Percentiles rank a stretch among this genome's conserved stretches.
Evolutionary conservation across 2,113 vertebrate species (phyloP).

Genomic region (Cephalopholis sonnerati): DNA sequence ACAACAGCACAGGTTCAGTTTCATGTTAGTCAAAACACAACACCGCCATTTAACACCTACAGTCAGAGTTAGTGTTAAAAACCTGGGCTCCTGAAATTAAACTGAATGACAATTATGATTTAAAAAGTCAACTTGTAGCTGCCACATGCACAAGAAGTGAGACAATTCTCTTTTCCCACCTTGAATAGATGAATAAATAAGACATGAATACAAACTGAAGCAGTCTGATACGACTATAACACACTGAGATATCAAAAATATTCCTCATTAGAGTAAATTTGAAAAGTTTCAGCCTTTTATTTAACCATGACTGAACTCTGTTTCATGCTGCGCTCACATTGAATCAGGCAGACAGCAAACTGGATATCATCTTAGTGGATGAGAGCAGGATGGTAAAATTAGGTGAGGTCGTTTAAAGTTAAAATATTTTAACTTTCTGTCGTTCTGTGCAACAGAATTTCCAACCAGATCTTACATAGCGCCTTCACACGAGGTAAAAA

Average conservation of each 20-base stretch:
- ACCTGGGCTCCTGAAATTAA: background rate
- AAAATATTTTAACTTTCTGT: no score
- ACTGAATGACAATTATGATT: background rate
- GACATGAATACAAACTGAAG: background rate
- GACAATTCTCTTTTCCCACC: background rate
- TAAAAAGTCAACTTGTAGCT: background rate
- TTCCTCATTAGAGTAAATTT: background rate
- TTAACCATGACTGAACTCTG: background rate
- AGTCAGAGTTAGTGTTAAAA: background rate
- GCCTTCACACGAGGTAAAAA: no score
- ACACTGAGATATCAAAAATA: background rate
- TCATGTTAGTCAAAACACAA: background rate
- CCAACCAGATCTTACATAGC: no score
- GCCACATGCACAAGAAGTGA: background rate
- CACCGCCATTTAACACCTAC: background rate
- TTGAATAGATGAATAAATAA: constrained; percentile 19
- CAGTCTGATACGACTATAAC: background rate
- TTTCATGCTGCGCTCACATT: no score
- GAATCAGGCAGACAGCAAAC: no score
- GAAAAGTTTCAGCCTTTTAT: background rate
- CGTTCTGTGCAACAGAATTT: no score
- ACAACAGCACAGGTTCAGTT: background rate
- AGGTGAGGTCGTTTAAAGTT: no score
- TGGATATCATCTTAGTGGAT: no score
- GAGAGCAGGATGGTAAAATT: no score